A percentile compares a stretch with the other conserved stretches of the same genome.
phyloP scores from a whole-genome alignment of 2,113 vertebrate species.

The Sorex fumeus region DNA sequence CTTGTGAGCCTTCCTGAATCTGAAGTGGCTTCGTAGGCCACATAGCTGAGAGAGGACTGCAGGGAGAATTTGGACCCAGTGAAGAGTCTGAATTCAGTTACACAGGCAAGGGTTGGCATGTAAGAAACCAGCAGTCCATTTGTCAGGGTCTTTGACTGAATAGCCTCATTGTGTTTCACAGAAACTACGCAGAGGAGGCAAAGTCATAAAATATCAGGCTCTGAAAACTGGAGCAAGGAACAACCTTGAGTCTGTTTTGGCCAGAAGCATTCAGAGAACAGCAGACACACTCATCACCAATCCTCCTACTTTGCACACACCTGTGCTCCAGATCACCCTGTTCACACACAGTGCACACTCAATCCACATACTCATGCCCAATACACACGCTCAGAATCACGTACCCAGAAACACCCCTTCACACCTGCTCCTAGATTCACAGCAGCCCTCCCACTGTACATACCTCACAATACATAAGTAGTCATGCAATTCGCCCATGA shows the following conservation, averaged over 20 bases:
- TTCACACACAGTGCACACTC: not conserved
- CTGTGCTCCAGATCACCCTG: not conserved
- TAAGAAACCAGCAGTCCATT: conserved; percentile 54
- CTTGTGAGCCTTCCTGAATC: not conserved
- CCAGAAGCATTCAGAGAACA: not conserved
- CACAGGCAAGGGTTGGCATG: not conserved
- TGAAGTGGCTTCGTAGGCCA: not conserved
- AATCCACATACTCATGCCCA: not conserved
- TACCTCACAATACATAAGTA: not conserved
- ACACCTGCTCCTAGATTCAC: not conserved
- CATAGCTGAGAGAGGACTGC: not conserved
- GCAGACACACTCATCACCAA: not conserved
- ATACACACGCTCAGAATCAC: not conserved
- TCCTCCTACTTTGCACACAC: not conserved
- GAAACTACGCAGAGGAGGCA: conserved; percentile 56
- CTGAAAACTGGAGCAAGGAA: not conserved
- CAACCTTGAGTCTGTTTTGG: not conserved
- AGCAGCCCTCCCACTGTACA: not conserved
- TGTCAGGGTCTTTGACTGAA: conserved; percentile 60
- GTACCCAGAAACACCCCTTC: not conserved
- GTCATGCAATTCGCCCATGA: not conserved
- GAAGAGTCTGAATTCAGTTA: conserved; percentile 50
- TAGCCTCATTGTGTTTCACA: not conserved
- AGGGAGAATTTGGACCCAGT: not conserved
- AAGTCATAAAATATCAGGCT: conserved; percentile 55